phyloP scores from a whole-genome alignment of 2,797 vertebrate species.

The Aeoliscus strigatus region DNA sequence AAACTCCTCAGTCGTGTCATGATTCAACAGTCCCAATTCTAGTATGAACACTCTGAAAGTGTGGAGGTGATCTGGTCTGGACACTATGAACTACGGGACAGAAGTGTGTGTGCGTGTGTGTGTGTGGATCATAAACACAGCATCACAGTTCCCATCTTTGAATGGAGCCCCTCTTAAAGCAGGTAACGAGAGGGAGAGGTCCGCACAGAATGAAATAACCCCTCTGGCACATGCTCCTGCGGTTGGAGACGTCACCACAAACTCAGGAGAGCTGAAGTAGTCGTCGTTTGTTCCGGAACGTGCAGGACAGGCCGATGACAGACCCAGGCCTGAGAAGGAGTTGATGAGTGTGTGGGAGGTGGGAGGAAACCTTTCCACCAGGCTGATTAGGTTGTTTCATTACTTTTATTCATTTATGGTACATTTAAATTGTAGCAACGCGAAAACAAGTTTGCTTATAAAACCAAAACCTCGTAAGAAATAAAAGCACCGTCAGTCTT shows the following conservation, averaged over 20 bases:
- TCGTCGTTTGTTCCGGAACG: conserved; percentile 13
- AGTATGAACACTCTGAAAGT: too few relatives aligned
- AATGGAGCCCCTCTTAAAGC: conserved; percentile 39
- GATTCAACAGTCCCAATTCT: too few relatives aligned
- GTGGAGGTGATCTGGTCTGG: too few relatives aligned
- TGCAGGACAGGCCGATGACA: neutral
- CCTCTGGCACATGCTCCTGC: conserved; percentile 25
- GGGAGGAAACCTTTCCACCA: conserved; percentile 55
- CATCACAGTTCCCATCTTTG: conserved; percentile 10
- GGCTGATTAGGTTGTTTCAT: conserved; percentile 25
- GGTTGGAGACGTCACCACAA: conserved; percentile 15
- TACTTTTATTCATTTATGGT: conserved; percentile 41
- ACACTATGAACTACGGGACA: neutral
- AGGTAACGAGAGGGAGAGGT: conserved; percentile 40
- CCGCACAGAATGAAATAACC: conserved; percentile 18
- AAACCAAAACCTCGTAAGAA: conserved; percentile 1
- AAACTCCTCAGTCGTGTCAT: too few relatives aligned
- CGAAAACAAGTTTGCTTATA: conserved; percentile 12
- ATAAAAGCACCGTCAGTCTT: conserved; percentile 15
- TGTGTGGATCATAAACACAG: conserved; percentile 34
- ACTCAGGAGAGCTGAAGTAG: conserved; percentile 15
- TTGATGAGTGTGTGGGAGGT: conserved; percentile 26
- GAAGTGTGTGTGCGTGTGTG: neutral
- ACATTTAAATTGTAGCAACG: conserved; percentile 21
- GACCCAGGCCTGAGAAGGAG: conserved; percentile 11